phyloP scores from a whole-genome alignment of 1,140 invertebrate genomes.

The Drosophila tristis region DNA sequence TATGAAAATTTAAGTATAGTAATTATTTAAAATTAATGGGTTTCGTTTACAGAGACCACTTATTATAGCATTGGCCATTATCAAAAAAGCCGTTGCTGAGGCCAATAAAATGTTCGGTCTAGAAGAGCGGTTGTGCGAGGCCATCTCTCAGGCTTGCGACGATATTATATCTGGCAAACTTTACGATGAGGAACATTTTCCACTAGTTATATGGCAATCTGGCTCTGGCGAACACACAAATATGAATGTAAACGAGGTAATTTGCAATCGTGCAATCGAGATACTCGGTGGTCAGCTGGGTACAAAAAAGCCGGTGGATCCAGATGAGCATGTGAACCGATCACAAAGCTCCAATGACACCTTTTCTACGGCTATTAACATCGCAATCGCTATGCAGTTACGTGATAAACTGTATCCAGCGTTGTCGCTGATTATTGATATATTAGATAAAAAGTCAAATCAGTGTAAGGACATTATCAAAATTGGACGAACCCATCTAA shows the following conservation, averaged over 20 bases:
- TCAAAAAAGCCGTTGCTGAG: constrained; percentile 98
- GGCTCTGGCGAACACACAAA: constrained; percentile 99
- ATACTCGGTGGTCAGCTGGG: constrained; percentile 96
- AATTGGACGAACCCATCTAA: constrained; percentile 93
- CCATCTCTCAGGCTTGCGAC: constrained; percentile 95
- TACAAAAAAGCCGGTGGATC: constrained; percentile 97
- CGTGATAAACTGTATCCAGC: constrained; percentile 92
- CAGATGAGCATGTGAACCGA: constrained; percentile 99
- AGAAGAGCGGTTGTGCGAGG: constrained; percentile 93
- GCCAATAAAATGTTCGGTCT: constrained; percentile 97
- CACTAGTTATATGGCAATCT: constrained; percentile 99
- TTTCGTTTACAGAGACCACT: constrained; percentile 89
- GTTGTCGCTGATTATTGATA: constrained; percentile 89
- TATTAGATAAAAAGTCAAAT: constrained; percentile 90
- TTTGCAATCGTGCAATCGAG: constrained; percentile 97
- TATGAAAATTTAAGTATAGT: constrained; percentile 79
- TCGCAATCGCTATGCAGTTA: constrained; percentile 97
- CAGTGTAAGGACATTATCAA: constrained; percentile 96
- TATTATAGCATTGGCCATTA: constrained; percentile 96
- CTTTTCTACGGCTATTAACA: constrained; percentile 99
- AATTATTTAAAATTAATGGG: neutral
- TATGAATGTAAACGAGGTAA: constrained; percentile 99
- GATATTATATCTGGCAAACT: constrained; percentile 98
- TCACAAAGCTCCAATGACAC: constrained; percentile 99
- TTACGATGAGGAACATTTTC: constrained; percentile 96